A percentile compares a stretch with the other conserved stretches of the same genome.
Conservation (phyloP, 2,888 invertebrate genomes). For the Sipha maydis region DNA sequence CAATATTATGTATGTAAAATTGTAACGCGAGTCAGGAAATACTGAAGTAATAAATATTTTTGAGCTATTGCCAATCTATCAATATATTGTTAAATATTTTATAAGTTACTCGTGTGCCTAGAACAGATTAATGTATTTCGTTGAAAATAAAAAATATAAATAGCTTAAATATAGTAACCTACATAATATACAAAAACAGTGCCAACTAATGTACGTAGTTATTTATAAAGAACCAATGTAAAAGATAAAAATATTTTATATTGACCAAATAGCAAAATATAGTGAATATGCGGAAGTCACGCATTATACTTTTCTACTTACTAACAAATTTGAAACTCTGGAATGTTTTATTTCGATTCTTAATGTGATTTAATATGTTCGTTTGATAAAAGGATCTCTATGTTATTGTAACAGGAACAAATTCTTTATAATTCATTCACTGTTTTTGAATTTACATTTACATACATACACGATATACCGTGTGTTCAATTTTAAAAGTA, state of each 20-base stretch:
- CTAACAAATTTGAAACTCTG: neutral
- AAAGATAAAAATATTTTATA: neutral
- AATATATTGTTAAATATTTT: neutral
- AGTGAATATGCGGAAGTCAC: neutral
- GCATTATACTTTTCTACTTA: neutral
- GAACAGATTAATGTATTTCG: neutral
- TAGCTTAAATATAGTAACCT: neutral
- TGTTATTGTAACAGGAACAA: neutral
- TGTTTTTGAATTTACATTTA: neutral
- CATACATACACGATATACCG: too few relatives aligned
- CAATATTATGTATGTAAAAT: neutral
- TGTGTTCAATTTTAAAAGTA: too few relatives aligned
- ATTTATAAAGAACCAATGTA: neutral
- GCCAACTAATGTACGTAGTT: neutral
- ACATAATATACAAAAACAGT: neutral
- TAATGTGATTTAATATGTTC: constrained; percentile 13
- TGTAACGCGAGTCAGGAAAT: neutral
- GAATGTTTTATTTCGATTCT: neutral
- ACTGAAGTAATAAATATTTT: neutral
- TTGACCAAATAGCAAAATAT: neutral
- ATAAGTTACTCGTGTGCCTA: neutral
- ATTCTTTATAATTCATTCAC: constrained; percentile 18
- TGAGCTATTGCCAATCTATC: constrained; percentile 3
- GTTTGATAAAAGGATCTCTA: constrained; percentile 19
- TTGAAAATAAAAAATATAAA: neutral